phyloP scores from a whole-genome alignment of 1,140 invertebrate species.

The Solenopsis fugax region DNA sequence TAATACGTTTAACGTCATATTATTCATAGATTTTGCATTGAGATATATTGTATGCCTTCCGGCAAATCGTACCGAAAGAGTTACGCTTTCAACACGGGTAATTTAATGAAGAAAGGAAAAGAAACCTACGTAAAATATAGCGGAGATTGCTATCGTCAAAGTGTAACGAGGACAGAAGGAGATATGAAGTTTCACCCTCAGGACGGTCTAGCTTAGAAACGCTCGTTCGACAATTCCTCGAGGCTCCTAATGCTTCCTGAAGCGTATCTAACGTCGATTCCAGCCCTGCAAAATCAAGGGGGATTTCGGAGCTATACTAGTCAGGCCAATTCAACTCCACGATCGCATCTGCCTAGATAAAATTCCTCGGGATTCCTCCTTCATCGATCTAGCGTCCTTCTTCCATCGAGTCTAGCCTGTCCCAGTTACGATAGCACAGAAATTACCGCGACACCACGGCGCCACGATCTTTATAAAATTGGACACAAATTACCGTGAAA shows the following conservation, averaged over 20 bases:
- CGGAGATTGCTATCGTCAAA: constrained; percentile 69
- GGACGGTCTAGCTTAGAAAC: constrained; percentile 67
- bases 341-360: constrained; percentile 66
- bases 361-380: constrained; percentile 40
- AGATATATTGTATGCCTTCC: neutral
- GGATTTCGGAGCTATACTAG: constrained; percentile 54
- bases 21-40: neutral
- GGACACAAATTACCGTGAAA: constrained; percentile 18
- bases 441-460: constrained; percentile 27
- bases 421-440: constrained; percentile 15
- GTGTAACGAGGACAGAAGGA: constrained; percentile 68
- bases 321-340: constrained; percentile 7
- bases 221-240: constrained; percentile 68
- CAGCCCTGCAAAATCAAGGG: constrained; percentile 64
- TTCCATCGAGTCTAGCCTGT: neutral
- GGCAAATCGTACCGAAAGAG: neutral
- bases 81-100: constrained; percentile 32
- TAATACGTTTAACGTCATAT: neutral
- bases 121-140: constrained; percentile 43
- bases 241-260: constrained; percentile 70
- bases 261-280: constrained; percentile 73
- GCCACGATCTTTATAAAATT: constrained; percentile 12
- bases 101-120: constrained; percentile 47
- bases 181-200: constrained; percentile 45
- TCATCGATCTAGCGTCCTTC: neutral